Percentiles rank a stretch among this genome's conserved stretches.
phyloP scores from a whole-genome alignment of 2,797 vertebrate genomes.

The Sparus aurata region DNA sequence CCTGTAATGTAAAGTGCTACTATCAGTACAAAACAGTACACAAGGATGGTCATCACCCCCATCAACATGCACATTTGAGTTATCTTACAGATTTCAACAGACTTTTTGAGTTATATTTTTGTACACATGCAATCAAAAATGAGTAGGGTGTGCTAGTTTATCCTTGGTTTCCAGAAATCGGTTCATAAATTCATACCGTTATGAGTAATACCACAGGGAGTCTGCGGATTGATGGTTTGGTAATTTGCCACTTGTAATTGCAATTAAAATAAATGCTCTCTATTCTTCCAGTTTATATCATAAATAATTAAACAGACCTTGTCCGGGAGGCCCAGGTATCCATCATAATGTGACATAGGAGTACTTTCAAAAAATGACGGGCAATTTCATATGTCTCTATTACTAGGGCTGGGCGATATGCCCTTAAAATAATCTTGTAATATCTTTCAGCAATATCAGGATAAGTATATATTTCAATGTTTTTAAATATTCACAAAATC shows the following conservation, averaged over 20 bases:
- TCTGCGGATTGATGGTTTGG: background rate
- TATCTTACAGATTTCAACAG: background rate
- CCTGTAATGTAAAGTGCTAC: slow-evolving; percentile 21
- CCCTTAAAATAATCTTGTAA: too few relatives aligned
- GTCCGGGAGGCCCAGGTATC: background rate
- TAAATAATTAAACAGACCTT: slow-evolving; percentile 16
- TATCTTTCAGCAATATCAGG: too few relatives aligned
- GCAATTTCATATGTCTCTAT: background rate
- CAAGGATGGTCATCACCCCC: slow-evolving; percentile 24
- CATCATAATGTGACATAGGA: background rate
- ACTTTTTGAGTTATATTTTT: background rate
- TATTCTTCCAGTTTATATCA: slow-evolving; percentile 2
- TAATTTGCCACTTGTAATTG: slow-evolving; percentile 14
- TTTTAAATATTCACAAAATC: too few relatives aligned
- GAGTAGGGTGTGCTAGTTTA: background rate
- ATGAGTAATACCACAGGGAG: background rate
- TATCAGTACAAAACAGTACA: slow-evolving; percentile 19
- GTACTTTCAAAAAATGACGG: background rate
- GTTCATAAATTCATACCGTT: slow-evolving; percentile 1
- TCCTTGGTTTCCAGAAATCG: slow-evolving; percentile 1
- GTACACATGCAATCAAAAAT: background rate
- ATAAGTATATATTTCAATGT: too few relatives aligned
- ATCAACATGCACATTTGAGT: slow-evolving; percentile 39
- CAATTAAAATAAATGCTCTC: background rate
- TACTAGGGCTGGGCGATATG: too few relatives aligned